Percentiles rank a stretch among this genome's conserved stretches.
Conservation (phyloP, 23 tunicate species). For the Corella eumyota region DNA sequence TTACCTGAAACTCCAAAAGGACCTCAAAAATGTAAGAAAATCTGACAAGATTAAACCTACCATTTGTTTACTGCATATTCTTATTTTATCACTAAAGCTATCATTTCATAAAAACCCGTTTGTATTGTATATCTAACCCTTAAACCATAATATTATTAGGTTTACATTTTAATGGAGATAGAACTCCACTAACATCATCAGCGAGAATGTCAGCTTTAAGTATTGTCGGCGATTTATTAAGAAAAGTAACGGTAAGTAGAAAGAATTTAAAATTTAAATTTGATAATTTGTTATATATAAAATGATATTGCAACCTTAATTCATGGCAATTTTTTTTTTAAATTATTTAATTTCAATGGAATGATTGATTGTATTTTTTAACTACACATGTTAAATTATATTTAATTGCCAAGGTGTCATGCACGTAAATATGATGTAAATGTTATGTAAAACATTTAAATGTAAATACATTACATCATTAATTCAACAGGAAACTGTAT, state of each 20-base stretch:
- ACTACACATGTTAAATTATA: too few species aligned
- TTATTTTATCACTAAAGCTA: not conserved
- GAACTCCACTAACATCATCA: constrained; percentile 76
- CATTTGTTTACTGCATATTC: not conserved
- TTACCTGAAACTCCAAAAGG: not conserved
- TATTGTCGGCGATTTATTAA: constrained; percentile 84
- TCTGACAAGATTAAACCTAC: not conserved
- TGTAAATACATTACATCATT: too few species aligned
- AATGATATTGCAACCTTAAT: too few species aligned
- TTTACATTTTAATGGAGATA: constrained; percentile 22
- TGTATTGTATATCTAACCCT: not conserved
- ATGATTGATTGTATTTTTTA: too few species aligned
- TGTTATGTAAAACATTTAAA: too few species aligned
- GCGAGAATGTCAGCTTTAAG: constrained; percentile 84
- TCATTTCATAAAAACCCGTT: not conserved
- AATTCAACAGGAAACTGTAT: too few species aligned
- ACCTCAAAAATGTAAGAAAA: constrained; percentile 1
- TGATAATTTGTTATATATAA: too few species aligned
- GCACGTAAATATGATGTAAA: too few species aligned
- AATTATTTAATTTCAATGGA: too few species aligned
- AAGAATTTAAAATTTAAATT: too few species aligned
- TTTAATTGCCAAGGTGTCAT: too few species aligned
- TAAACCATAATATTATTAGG: not conserved
- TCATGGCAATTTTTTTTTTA: too few species aligned
- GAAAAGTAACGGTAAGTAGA: constrained; percentile 88